phyloP scores from a whole-genome alignment of 2,888 invertebrate species.

The Drosophila melanosoma region DNA sequence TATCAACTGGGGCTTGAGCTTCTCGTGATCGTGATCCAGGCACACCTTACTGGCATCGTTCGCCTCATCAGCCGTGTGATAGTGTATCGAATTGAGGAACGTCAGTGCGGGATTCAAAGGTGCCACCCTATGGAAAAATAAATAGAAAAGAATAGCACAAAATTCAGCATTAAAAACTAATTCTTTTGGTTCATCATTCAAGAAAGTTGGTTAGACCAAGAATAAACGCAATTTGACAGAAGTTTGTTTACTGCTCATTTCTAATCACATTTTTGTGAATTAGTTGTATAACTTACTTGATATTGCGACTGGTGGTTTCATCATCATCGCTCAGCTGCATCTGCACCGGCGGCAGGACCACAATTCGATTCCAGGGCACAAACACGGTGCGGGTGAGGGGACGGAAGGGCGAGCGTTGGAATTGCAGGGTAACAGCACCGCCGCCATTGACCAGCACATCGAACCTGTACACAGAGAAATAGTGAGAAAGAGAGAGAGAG shows the following conservation, averaged over 20 bases:
- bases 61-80: conserved; percentile 84
- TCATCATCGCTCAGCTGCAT: conserved; percentile 93
- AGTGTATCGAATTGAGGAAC: conserved; percentile 85
- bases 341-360: conserved; percentile 94
- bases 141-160: neutral
- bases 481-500: neutral
- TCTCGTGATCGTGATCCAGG: conserved; percentile 94
- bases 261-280: neutral
- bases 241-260: neutral
- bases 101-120: conserved; percentile 84
- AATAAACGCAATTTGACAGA: too few relatives aligned
- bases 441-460: conserved; percentile 99
- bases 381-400: conserved; percentile 95
- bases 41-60: conserved; percentile 88
- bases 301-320: conserved; percentile 84
- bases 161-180: neutral
- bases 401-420: conserved; percentile 97
- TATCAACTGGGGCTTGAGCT: conserved; percentile 93
- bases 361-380: conserved; percentile 98
- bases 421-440: conserved; percentile 97
- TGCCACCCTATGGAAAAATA: conserved; percentile 75
- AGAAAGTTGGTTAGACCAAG: neutral
- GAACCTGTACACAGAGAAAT: conserved; percentile 88
- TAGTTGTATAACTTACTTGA: conserved; percentile 81
- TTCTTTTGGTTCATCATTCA: neutral